These are phyloP conservation scores for Caenorhabditis inopinata DNA, from an alignment of 1,140 invertebrate genomes.

Conservation along the genomic window DNA sequence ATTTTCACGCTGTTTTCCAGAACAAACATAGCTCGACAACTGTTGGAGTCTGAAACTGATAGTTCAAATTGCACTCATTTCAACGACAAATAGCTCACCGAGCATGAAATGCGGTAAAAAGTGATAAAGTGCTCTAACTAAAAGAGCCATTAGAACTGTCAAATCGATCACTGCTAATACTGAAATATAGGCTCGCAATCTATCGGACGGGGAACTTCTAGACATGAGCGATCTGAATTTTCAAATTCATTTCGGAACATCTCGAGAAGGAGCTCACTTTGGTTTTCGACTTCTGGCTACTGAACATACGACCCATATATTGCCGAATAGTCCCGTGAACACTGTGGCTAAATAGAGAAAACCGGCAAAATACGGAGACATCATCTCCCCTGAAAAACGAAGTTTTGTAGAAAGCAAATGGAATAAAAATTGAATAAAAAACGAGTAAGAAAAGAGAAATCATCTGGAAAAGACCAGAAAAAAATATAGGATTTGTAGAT, in stretches of 20 bases:
- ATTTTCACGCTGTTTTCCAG: slow-evolving; percentile 58
- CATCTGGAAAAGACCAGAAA: background rate
- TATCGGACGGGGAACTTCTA: slow-evolving; percentile 36
- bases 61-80: background rate
- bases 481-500: background rate
- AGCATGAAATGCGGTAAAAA: slow-evolving; percentile 55
- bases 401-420: too few relatives aligned
- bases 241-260: too few relatives aligned
- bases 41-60: slow-evolving; percentile 51
- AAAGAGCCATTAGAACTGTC: slow-evolving; percentile 56
- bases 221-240: slow-evolving; percentile 32
- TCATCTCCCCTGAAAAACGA: background rate
- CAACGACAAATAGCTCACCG: slow-evolving; percentile 37
- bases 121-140: slow-evolving; percentile 53
- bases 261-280: background rate
- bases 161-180: slow-evolving; percentile 62
- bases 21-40: slow-evolving; percentile 54
- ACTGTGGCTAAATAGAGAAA: slow-evolving; percentile 40
- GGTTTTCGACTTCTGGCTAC: slow-evolving; percentile 45
- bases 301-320: slow-evolving; percentile 49
- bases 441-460: too few relatives aligned
- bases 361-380: slow-evolving; percentile 19
- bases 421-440: too few relatives aligned
- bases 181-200: slow-evolving; percentile 59
- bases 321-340: slow-evolving; percentile 40